Conservation (phyloP, 53 echinoderm and acorn worm species). For the Astropecten irregularis region DNA sequence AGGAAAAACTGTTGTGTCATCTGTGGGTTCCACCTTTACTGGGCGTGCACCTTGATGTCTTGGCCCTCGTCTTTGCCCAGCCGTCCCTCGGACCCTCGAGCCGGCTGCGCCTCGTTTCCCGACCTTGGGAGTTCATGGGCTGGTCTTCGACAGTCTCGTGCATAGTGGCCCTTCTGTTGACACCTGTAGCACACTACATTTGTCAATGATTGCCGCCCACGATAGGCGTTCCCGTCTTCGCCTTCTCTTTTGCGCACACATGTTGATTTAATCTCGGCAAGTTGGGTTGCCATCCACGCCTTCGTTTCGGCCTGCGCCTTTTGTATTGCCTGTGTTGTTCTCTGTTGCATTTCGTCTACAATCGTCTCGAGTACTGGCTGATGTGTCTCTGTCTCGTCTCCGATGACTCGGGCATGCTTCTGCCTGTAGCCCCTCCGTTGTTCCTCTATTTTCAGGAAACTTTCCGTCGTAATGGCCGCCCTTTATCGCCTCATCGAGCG, state of each 20-base stretch:
- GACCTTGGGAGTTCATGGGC: background rate
- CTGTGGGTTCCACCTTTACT: background rate
- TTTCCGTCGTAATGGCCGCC: constrained; percentile 17
- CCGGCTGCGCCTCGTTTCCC: constrained; percentile 38
- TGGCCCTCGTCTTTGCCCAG: background rate
- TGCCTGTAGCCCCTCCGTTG: background rate
- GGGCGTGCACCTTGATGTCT: constrained; percentile 13
- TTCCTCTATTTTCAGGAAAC: constrained; percentile 13
- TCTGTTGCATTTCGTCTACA: background rate
- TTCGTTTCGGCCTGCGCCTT: background rate
- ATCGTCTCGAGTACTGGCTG: no score
- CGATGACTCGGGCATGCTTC: background rate
- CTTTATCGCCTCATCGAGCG: constrained; percentile 18
- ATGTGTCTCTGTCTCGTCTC: background rate
- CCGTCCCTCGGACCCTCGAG: constrained; percentile 26
- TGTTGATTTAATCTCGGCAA: background rate
- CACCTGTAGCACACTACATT: background rate
- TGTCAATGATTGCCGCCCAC: background rate
- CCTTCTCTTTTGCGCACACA: no score
- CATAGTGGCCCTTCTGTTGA: background rate
- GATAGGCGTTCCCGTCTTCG: background rate
- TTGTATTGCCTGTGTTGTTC: background rate
- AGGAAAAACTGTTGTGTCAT: background rate
- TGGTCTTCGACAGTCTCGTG: background rate
- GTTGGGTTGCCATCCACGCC: constrained; percentile 2